These are phyloP conservation scores for Caerostris darwini DNA, from an alignment of 1,140 invertebrate genomes.

Conservation along the genomic window DNA sequence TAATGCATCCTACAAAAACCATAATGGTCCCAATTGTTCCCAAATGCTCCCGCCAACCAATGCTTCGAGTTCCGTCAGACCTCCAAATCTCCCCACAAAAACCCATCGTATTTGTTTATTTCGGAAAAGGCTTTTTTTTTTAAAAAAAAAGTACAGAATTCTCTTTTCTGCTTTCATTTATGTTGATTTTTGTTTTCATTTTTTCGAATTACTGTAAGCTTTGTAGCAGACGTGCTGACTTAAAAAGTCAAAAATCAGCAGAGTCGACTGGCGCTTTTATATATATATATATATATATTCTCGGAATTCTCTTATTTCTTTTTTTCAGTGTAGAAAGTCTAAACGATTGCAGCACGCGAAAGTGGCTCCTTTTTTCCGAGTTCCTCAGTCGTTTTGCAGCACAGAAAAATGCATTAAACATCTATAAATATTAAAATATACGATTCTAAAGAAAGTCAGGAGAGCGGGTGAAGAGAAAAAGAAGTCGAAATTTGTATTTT, in stretches of 20 bases:
- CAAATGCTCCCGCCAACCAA: neutral
- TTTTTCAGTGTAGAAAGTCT: too few species aligned
- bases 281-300: too few species aligned
- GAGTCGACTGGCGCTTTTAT: neutral
- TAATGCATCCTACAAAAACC: neutral
- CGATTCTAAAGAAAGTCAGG: too few species aligned
- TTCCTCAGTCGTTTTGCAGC: too few species aligned
- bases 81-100: neutral
- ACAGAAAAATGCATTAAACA: too few species aligned
- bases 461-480: too few species aligned
- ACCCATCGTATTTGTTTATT: conserved; percentile 1
- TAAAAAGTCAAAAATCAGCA: conserved; percentile 12
- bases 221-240: neutral
- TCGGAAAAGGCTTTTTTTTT: too few species aligned
- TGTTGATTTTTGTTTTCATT: neutral
- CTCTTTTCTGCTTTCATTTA: neutral
- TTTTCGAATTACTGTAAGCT: neutral
- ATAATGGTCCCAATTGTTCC: neutral
- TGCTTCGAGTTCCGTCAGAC: neutral
- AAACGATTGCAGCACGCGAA: too few species aligned
- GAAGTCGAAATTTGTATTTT: too few species aligned
- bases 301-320: too few species aligned
- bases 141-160: neutral
- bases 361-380: too few species aligned
- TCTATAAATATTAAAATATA: too few species aligned